Evolutionary conservation across 2,113 vertebrate genomes (phyloP).

Genomic region (Ailurus styani): DNA sequence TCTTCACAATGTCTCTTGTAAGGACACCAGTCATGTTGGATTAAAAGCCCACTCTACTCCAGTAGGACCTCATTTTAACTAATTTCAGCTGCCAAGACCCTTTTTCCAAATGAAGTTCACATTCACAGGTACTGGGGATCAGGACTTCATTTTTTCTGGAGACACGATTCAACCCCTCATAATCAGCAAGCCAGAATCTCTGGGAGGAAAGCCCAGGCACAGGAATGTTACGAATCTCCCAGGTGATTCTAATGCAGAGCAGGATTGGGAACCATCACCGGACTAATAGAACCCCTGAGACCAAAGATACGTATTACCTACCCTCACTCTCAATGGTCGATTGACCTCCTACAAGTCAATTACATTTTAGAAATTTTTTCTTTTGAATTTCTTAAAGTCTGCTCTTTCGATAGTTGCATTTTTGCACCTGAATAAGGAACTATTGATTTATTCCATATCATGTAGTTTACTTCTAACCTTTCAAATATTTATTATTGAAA

Average conservation of each 20-base stretch:
- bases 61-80: not conserved
- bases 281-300: not conserved
- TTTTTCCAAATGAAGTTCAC: not conserved
- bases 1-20: not conserved
- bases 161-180: not conserved
- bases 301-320: accelerated
- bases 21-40: not conserved
- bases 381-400: not conserved
- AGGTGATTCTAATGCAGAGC: not conserved
- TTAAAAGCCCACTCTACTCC: not conserved
- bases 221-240: not conserved
- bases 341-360: not conserved
- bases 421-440: not conserved
- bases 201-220: not conserved
- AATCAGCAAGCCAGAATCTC: not conserved
- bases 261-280: accelerated
- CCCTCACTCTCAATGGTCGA: not conserved
- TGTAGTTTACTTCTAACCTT: not conserved
- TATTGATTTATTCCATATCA: not conserved
- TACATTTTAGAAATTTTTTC: not conserved
- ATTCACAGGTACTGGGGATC: not conserved
- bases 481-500: not conserved
- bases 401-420: not conserved
- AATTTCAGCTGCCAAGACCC: not conserved
- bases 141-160: not conserved